phyloP scores from a whole-genome alignment of 2,888 invertebrate species.

The Sesia apiformis region DNA sequence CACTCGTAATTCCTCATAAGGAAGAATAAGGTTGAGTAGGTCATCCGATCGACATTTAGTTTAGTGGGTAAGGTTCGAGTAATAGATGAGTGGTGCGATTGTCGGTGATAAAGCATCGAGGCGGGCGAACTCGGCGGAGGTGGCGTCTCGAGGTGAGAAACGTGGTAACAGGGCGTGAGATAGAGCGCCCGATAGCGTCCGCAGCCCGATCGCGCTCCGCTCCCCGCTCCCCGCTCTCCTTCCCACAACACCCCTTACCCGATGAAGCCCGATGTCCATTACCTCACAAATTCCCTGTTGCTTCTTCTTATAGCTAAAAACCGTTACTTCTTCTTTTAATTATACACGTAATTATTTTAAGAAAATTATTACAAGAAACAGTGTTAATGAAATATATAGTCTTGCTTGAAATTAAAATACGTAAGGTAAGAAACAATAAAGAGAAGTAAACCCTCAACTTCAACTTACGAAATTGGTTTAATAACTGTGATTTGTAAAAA shows the following conservation, averaged over 20 bases:
- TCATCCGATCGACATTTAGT: constrained; percentile 39
- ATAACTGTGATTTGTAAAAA: constrained; percentile 57
- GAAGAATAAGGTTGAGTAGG: constrained; percentile 32
- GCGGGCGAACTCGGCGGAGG: constrained; percentile 36
- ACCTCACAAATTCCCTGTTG: background rate
- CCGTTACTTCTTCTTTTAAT: background rate
- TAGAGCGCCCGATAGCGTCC: constrained; percentile 47
- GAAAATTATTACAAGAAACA: constrained; percentile 1
- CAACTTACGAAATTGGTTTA: constrained; percentile 29
- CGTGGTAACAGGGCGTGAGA: constrained; percentile 67
- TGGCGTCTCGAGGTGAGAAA: constrained; percentile 66
- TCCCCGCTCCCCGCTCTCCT: background rate
- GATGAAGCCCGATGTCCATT: background rate
- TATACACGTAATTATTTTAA: no score
- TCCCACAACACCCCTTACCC: constrained; percentile 2
- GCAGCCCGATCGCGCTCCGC: constrained; percentile 12
- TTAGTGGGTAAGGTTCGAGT: constrained; percentile 52
- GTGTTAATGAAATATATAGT: background rate
- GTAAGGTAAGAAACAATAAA: background rate
- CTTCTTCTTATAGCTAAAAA: background rate
- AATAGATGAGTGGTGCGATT: constrained; percentile 61
- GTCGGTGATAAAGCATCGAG: constrained; percentile 51
- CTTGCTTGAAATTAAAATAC: background rate
- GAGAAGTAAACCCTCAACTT: background rate
- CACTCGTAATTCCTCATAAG: constrained; percentile 36